Evolutionary conservation across 2,113 vertebrate species (phyloP).

Genomic region (Pelecanus crispus): DNA sequence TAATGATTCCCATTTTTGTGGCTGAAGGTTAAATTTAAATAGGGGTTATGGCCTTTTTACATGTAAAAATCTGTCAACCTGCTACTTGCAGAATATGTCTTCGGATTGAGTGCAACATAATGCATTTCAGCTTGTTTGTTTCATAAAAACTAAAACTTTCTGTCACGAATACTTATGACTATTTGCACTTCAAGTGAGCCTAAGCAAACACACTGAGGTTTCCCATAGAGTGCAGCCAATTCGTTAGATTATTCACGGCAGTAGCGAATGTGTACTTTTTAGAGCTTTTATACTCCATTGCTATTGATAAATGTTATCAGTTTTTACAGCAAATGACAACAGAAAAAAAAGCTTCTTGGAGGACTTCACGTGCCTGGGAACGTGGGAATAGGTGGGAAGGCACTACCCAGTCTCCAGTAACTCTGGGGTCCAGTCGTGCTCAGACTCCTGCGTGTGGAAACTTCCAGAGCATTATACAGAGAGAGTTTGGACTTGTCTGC

Average conservation of each 20-base stretch:
- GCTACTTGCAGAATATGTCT: not conserved
- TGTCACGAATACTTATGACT: not conserved
- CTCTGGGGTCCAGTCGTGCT: not conserved
- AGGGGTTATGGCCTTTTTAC: not conserved
- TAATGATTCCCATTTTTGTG: not conserved
- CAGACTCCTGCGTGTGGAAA: not conserved
- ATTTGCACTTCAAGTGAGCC: slow-evolving; percentile 21
- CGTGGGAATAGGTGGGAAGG: not conserved
- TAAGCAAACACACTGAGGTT: not conserved
- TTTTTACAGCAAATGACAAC: not conserved
- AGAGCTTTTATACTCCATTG: not conserved
- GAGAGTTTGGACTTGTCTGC: not conserved
- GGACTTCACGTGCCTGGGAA: not conserved
- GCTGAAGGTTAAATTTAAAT: not conserved
- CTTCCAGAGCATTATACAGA: not conserved
- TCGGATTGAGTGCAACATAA: not conserved
- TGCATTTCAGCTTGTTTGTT: not conserved
- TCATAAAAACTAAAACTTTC: not conserved
- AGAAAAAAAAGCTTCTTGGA: not conserved
- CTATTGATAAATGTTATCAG: not conserved
- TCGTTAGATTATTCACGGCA: not conserved
- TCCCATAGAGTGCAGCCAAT: slow-evolving; percentile 11
- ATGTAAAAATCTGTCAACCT: not conserved
- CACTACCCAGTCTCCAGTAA: fast-evolving
- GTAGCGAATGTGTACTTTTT: not conserved